Evolutionary conservation across 1,140 invertebrate species (phyloP).

Genomic region (Lanistes nyassanus): DNA sequence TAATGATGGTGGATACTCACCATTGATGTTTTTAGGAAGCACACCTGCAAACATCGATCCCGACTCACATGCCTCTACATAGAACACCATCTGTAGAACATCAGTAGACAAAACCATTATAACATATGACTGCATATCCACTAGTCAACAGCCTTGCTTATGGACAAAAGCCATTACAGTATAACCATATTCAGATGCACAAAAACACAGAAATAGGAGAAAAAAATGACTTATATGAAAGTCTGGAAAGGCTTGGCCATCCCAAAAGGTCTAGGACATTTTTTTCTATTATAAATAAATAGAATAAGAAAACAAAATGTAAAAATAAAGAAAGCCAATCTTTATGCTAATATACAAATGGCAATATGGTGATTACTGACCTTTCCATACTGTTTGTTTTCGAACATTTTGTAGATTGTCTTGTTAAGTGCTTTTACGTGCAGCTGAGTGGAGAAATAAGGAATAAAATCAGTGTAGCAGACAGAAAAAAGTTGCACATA

Average conservation of each 20-base stretch:
- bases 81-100: conserved; percentile 71
- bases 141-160: no score
- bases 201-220: no score
- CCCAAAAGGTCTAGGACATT: no score
- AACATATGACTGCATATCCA: no score
- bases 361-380: conserved; percentile 37
- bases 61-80: conserved; percentile 77
- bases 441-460: conserved; percentile 57
- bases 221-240: no score
- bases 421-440: conserved; percentile 65
- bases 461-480: background rate
- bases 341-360: no score
- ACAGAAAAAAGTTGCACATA: background rate
- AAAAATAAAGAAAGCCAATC: no score
- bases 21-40: conserved; percentile 71
- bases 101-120: conserved; percentile 25
- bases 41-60: conserved; percentile 76
- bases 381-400: conserved; percentile 67
- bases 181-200: no score
- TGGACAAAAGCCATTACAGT: no score
- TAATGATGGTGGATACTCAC: conserved; percentile 57
- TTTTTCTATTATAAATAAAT: no score
- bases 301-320: no score
- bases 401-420: conserved; percentile 69
- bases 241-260: no score